phyloP scores from a whole-genome alignment of 2,797 vertebrate genomes.

The Megaceryle alcyon region DNA sequence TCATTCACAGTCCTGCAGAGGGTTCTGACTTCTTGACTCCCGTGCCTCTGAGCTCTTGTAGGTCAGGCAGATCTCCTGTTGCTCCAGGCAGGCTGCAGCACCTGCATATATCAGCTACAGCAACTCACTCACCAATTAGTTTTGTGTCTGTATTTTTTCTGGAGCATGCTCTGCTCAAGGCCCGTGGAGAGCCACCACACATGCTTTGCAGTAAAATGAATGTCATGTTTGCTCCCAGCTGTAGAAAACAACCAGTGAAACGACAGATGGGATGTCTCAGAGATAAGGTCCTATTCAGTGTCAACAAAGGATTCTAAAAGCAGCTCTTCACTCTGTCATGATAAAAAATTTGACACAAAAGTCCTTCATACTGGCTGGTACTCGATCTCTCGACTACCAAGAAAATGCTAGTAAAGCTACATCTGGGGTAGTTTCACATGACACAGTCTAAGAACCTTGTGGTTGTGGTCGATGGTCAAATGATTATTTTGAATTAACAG shows the following conservation, averaged over 20 bases:
- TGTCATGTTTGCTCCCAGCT: not conserved
- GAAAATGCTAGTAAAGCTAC: not conserved
- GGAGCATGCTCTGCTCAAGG: not conserved
- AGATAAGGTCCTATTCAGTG: not conserved
- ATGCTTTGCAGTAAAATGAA: not conserved
- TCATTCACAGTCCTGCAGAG: not conserved
- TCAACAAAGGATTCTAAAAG: not conserved
- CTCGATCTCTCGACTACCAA: not conserved
- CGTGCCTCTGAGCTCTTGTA: not conserved
- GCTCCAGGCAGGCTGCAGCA: not conserved
- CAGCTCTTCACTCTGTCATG: not conserved
- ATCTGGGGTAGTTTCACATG: not conserved
- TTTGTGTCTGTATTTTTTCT: not conserved
- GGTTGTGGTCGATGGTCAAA: accelerated
- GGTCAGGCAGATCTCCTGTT: not conserved
- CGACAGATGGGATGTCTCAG: not conserved
- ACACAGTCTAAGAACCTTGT: not conserved
- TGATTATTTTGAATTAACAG: not conserved
- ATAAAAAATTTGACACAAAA: not conserved
- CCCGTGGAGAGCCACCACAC: not conserved
- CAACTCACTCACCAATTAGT: not conserved
- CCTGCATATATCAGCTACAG: not conserved
- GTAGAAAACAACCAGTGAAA: not conserved
- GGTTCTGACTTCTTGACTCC: not conserved
- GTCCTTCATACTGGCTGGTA: not conserved